Conservation (phyloP, 2,113 vertebrate species). For the Holacanthus passer region DNA sequence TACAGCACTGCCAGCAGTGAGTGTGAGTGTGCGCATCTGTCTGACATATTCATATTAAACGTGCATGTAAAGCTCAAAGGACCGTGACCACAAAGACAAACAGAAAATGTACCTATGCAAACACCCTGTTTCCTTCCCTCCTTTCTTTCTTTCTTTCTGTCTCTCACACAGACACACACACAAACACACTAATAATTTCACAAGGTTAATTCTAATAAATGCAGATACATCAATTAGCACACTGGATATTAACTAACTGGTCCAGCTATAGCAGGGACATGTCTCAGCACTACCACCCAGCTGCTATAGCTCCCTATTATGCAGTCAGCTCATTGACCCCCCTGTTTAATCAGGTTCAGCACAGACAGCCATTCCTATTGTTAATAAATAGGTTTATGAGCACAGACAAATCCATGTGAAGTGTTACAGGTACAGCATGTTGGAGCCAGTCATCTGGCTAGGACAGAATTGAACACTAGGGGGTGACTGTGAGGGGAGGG, state of each 20-base stretch:
- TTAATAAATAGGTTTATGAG: slow-evolving; percentile 16
- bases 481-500: slow-evolving; percentile 61
- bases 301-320: slow-evolving; percentile 18
- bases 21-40: neutral
- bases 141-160: too few species aligned
- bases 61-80: slow-evolving; percentile 32
- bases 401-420: slow-evolving; percentile 11
- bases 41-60: slow-evolving; percentile 50
- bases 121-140: neutral
- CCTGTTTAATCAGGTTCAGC: slow-evolving; percentile 48
- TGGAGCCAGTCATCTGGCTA: neutral
- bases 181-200: neutral
- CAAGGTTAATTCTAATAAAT: slow-evolving; percentile 35
- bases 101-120: neutral
- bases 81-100: slow-evolving; percentile 13
- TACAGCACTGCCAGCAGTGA: neutral
- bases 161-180: neutral
- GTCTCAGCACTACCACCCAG: neutral
- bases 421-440: neutral
- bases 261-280: neutral
- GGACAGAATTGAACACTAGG: slow-evolving; percentile 62
- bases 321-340: slow-evolving; percentile 42
- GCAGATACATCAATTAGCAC: slow-evolving; percentile 40
- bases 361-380: slow-evolving; percentile 13
- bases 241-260: slow-evolving; percentile 28